Conservation (phyloP, 2,888 invertebrate genomes). For the Zygaena filipendulae region DNA sequence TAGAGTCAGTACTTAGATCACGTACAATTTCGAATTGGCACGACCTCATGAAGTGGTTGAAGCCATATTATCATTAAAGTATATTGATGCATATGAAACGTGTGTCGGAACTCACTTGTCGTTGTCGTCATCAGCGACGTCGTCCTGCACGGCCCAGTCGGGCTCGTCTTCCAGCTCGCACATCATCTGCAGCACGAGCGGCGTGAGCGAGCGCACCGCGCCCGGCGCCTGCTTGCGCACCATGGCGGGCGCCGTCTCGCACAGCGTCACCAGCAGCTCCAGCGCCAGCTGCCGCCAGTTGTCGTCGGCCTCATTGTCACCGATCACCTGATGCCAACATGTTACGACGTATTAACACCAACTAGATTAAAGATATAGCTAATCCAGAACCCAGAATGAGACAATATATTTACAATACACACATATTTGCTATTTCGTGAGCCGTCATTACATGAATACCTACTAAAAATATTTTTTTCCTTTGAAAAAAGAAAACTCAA, state of each 20-base stretch:
- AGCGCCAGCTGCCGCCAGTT: conserved; percentile 91
- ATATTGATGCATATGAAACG: too few species aligned
- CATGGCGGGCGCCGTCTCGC: conserved; percentile 97
- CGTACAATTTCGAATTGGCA: too few species aligned
- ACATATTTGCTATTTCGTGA: not conserved
- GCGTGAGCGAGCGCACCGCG: conserved; percentile 83
- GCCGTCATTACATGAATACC: conserved; percentile 7
- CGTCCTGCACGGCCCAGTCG: conserved; percentile 88
- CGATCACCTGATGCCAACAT: conserved; percentile 64
- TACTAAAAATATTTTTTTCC: conserved; percentile 9
- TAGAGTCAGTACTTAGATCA: too few species aligned
- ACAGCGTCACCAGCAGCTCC: conserved; percentile 86
- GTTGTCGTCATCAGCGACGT: conserved; percentile 91
- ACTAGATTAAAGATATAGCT: too few species aligned
- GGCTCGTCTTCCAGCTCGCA: conserved; percentile 93
- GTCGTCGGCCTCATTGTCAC: conserved; percentile 77
- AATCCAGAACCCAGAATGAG: conserved; percentile 1
- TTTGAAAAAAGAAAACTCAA: too few species aligned
- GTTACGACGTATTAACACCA: too few species aligned
- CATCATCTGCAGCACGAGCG: conserved; percentile 92
- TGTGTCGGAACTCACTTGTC: too few species aligned
- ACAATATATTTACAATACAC: conserved; percentile 1
- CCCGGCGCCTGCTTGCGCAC: conserved; percentile 91
- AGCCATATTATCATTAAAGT: too few species aligned
- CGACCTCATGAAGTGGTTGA: too few species aligned